phyloP scores from a whole-genome alignment of 2,888 invertebrate genomes.

The Cephus pygmeus region DNA sequence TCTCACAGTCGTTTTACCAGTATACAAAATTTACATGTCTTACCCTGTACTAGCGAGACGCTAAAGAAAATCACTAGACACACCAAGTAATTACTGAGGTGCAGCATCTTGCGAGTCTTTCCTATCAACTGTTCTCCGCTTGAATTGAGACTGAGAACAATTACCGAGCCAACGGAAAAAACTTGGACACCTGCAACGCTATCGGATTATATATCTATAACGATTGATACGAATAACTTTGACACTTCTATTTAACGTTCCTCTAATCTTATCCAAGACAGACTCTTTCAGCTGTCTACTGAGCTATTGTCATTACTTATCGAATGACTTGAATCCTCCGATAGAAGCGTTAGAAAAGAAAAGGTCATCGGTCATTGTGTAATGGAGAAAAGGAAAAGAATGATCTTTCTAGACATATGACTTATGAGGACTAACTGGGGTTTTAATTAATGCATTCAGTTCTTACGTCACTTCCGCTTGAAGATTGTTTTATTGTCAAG shows the following conservation, averaged over 20 bases:
- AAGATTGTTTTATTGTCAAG: background rate
- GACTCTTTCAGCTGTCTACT: background rate
- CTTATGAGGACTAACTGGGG: background rate
- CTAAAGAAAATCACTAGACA: background rate
- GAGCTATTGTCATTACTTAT: background rate
- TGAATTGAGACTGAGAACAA: background rate
- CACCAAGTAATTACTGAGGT: background rate
- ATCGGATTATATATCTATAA: background rate
- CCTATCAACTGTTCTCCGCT: background rate
- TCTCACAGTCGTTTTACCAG: background rate
- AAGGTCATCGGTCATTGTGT: background rate
- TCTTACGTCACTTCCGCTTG: background rate
- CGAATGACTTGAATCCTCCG: background rate
- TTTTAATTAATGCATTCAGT: background rate
- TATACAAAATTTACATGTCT: background rate
- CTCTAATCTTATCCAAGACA: background rate
- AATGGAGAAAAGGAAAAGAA: background rate
- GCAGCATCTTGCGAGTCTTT: background rate
- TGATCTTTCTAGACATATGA: background rate
- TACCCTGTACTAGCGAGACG: background rate
- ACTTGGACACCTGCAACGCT: background rate
- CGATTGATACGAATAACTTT: background rate
- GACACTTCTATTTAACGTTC: background rate
- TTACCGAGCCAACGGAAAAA: background rate
- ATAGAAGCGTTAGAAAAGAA: background rate